phyloP scores from a whole-genome alignment of 2,888 invertebrate species.

The Hipparchia semele region DNA sequence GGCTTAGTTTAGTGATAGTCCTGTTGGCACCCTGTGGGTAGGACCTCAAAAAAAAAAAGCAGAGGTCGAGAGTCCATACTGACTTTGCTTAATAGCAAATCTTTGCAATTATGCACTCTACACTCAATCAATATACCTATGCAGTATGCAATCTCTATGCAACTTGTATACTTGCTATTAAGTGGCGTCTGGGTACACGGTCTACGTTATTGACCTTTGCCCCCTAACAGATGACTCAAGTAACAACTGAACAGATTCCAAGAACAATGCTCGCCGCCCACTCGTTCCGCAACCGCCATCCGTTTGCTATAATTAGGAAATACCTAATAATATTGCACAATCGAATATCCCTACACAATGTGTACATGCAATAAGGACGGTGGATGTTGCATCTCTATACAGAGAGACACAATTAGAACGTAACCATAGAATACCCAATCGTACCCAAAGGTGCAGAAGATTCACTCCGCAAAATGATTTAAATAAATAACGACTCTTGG shows the following conservation, averaged over 20 bases:
- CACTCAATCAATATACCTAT: not conserved
- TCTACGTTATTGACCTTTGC: slow-evolving; percentile 27
- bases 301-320: slow-evolving; percentile 41
- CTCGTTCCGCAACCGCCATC: slow-evolving; percentile 37
- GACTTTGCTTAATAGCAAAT: too few relatives aligned
- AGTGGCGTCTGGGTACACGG: not conserved
- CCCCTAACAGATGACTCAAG: slow-evolving; percentile 36
- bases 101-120: too few relatives aligned
- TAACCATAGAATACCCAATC: too few relatives aligned
- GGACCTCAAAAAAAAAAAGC: too few relatives aligned
- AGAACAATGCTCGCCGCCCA: slow-evolving; percentile 35
- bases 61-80: too few relatives aligned
- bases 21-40: too few relatives aligned
- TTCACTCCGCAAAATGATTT: too few relatives aligned
- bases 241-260: slow-evolving; percentile 32
- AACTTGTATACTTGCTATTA: not conserved
- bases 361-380: not conserved
- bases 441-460: too few relatives aligned
- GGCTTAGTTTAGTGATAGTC: too few relatives aligned
- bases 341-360: slow-evolving; percentile 12
- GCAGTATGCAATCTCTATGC: not conserved
- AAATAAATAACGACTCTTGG: too few relatives aligned
- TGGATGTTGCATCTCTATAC: not conserved
- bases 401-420: not conserved
- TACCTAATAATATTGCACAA: slow-evolving; percentile 29